phyloP scores from a whole-genome alignment of 2,113 vertebrate species.

The Caracal caracal region DNA sequence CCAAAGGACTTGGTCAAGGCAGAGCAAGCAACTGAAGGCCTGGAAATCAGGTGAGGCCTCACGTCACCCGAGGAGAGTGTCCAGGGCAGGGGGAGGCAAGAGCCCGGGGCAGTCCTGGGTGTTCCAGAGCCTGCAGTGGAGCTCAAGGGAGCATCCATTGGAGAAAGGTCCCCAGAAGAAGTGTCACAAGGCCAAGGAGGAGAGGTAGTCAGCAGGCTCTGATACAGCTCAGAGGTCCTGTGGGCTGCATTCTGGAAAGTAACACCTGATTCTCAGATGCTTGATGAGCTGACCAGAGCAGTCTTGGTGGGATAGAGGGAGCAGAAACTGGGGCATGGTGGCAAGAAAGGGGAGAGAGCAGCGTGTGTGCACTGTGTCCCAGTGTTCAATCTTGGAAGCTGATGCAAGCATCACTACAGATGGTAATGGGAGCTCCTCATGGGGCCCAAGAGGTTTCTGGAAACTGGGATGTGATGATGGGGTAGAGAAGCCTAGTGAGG shows the following conservation, averaged over 20 bases:
- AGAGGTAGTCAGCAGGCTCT: not conserved
- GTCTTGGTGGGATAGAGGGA: not conserved
- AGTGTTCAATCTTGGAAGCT: not conserved
- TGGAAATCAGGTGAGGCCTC: not conserved
- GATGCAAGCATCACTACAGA: rapidly evolving
- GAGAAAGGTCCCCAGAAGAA: not conserved
- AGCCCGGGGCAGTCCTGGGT: not conserved
- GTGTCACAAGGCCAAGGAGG: not conserved
- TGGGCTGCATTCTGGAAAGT: not conserved
- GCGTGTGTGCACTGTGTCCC: not conserved
- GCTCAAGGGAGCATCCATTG: not conserved
- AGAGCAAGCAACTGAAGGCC: not conserved
- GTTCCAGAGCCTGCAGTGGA: not conserved
- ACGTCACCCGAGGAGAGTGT: not conserved
- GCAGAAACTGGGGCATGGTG: not conserved
- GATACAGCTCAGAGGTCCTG: not conserved
- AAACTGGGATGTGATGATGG: not conserved
- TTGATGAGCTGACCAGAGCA: not conserved
- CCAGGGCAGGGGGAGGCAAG: not conserved
- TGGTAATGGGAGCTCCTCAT: not conserved
- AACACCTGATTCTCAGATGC: not conserved
- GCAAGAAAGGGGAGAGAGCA: not conserved
- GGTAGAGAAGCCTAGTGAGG: not conserved
- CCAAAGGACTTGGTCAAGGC: not conserved
- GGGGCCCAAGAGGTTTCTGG: not conserved